These are phyloP conservation scores for Ceyx margarethae DNA, from an alignment of 2,113 vertebrate genomes.

Conservation along the genomic window DNA sequence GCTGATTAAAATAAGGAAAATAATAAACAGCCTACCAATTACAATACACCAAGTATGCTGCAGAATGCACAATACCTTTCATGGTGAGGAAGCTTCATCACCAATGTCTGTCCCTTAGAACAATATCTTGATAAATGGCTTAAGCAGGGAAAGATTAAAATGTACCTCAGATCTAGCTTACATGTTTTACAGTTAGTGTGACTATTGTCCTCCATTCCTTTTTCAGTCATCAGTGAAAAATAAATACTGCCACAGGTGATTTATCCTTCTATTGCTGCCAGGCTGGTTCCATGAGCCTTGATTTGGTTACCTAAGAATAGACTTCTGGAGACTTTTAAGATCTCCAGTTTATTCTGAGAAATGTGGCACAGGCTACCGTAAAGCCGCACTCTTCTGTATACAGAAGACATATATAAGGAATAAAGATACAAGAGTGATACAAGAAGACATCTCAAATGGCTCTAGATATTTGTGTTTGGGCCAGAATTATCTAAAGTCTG, in stretches of 20 bases:
- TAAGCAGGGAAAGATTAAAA: not conserved
- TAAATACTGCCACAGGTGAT: not conserved
- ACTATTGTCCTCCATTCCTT: not conserved
- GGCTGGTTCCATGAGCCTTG: not conserved
- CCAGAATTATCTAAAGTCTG: not conserved
- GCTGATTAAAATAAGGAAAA: not conserved
- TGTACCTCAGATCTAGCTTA: not conserved
- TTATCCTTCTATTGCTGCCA: not conserved
- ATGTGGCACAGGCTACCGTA: not conserved
- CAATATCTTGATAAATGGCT: not conserved
- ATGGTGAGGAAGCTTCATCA: not conserved
- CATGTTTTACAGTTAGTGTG: not conserved
- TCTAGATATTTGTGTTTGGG: not conserved
- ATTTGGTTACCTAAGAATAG: not conserved
- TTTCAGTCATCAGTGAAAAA: not conserved
- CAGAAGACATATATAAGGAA: not conserved
- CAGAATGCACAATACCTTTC: fast-evolving
- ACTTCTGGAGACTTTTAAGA: not conserved
- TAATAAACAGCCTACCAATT: not conserved
- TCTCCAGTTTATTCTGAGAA: not conserved
- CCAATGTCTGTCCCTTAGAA: not conserved
- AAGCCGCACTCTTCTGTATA: not conserved
- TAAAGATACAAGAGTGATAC: not conserved
- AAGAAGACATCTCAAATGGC: not conserved
- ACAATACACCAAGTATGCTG: fast-evolving